Conservation (phyloP, 2,797 vertebrate genomes). For the Smutsia gigantea region DNA sequence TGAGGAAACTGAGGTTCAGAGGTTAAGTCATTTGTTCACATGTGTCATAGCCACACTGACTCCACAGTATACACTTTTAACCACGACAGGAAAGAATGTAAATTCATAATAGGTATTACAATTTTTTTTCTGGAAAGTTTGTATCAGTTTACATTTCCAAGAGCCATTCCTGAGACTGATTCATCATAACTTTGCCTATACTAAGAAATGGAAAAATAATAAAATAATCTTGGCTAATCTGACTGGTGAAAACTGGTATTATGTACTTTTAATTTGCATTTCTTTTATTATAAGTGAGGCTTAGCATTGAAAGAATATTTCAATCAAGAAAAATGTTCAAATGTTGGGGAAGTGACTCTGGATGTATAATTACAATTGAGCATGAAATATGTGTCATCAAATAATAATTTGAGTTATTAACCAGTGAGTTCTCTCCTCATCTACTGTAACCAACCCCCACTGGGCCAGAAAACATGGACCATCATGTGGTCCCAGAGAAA, state of each 20-base stretch:
- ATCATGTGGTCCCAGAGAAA: not conserved
- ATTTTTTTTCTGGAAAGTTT: slow-evolving; percentile 6
- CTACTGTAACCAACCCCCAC: fast-evolving
- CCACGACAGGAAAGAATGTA: not conserved
- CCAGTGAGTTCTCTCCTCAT: not conserved
- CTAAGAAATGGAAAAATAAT: not conserved
- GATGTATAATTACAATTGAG: not conserved
- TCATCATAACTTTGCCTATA: not conserved
- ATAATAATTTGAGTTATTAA: not conserved
- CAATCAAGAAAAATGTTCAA: slow-evolving; percentile 36
- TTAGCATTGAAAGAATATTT: not conserved
- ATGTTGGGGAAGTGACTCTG: not conserved
- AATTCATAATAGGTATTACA: not conserved
- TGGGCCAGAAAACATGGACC: not conserved
- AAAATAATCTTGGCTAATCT: not conserved
- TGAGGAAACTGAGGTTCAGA: not conserved
- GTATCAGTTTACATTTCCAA: not conserved
- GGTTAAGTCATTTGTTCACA: not conserved
- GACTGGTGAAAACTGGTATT: slow-evolving; percentile 17
- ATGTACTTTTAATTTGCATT: not conserved
- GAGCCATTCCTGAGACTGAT: slow-evolving; percentile 9
- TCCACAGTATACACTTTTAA: not conserved
- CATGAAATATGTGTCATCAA: not conserved
- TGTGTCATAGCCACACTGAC: not conserved
- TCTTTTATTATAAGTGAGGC: not conserved